Base-by-base conservation (phyloP, 2,797 vertebrate species). In the Meda fulgida region DNA sequence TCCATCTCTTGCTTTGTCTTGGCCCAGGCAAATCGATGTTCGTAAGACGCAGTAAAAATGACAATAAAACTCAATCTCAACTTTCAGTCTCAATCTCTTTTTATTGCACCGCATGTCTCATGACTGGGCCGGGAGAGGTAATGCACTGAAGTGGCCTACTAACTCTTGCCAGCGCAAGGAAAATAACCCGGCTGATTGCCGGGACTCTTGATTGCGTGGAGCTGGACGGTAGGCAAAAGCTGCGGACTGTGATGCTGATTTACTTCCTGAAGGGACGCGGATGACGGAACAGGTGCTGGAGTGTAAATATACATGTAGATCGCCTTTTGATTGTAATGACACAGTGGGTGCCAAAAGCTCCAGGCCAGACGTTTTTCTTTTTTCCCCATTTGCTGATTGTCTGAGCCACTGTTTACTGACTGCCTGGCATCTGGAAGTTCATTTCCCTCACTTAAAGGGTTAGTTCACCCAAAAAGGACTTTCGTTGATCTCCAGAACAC, bases 271-370 rank as follows among this genome's bases (percentile, higher is more conserved):
- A 88, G 88, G 67, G 76, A 87, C 83, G 48, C 46, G 51, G 63
- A 89, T 67, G 87, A 72, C 84, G 87, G 75, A 76, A 78, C 86
- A 88, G 81, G 81, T 89, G 80, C 81, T 85, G 60, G 86, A 81
- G 81, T 85, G 66, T 84, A 89, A 82, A 86, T 89, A 84, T 86
- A 73, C 67, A 89, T 89, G 89, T 91, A 87, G 85, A 85, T 88
- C 67, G 84, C 87, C 78, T 72, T 86, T 81, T 89, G 89, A 89
- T 89, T 88, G 87, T 85, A 89, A 89, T 89, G 84, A 88, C 81
- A 85, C 67, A 75, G 84, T 78, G 84, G 76, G 82, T 78, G 83
- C 38, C 78, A 80, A 48, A 72, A 19, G 69, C 71, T 85, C 67
- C 58, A 80, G 86, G 76, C 76, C 84, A 60, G 80, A 43, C 80